Evolutionary conservation across 2,888 invertebrate genomes (phyloP).

Genomic region (Netelia inedita): DNA sequence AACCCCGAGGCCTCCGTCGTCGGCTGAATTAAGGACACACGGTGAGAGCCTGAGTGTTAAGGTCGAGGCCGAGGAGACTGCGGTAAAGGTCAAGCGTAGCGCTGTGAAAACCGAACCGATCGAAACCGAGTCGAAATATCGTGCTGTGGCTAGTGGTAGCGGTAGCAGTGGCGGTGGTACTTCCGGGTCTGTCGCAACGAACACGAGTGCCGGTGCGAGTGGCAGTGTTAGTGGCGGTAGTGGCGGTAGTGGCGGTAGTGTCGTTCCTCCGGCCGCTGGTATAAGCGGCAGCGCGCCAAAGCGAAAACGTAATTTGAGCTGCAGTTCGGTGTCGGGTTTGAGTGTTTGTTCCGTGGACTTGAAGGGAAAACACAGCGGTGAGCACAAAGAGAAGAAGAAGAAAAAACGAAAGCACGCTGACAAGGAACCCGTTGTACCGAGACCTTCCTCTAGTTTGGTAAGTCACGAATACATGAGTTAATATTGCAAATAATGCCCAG

Average conservation of each 20-base stretch:
- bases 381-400: conserved; percentile 82
- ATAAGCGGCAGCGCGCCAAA: conserved; percentile 75
- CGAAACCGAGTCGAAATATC: conserved; percentile 67
- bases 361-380: conserved; percentile 78
- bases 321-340: conserved; percentile 80
- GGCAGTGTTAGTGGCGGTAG: conserved; percentile 55
- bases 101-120: conserved; percentile 56
- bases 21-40: conserved; percentile 74
- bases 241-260: conserved; percentile 67
- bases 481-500: background rate
- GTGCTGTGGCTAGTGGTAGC: conserved; percentile 68
- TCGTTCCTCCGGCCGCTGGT: conserved; percentile 69
- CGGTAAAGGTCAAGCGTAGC: conserved; percentile 69
- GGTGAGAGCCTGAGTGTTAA: conserved; percentile 70
- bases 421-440: conserved; percentile 74
- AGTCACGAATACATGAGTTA: conserved; percentile 34
- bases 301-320: conserved; percentile 81
- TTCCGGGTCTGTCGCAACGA: conserved; percentile 60
- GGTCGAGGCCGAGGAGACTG: conserved; percentile 71
- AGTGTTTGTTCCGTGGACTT: conserved; percentile 80
- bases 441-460: conserved; percentile 81
- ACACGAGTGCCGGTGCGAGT: conserved; percentile 64
- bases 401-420: conserved; percentile 80
- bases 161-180: conserved; percentile 48
- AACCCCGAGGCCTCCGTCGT: conserved; percentile 75